Conservation (phyloP, 1,140 invertebrate species). For the Drosophila kurseongensis region DNA sequence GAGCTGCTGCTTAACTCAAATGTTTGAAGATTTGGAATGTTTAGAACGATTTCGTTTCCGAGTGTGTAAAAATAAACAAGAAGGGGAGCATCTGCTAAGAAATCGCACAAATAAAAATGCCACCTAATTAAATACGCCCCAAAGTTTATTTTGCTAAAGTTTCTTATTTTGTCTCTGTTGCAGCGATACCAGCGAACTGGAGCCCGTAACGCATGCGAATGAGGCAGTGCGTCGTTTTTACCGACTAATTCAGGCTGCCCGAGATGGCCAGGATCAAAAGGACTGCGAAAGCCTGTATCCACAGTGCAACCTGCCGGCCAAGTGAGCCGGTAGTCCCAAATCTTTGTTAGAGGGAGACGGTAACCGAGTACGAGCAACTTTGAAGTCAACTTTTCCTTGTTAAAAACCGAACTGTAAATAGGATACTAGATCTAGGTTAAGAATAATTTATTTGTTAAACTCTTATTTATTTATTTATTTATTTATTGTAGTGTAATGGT, state of each 20-base stretch:
- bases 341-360: slow-evolving; percentile 2
- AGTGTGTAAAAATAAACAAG: neutral
- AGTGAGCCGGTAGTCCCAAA: slow-evolving; percentile 36
- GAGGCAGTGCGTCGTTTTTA: slow-evolving; percentile 91
- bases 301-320: slow-evolving; percentile 85
- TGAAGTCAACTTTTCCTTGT: slow-evolving; percentile 74
- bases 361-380: slow-evolving; percentile 38
- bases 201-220: slow-evolving; percentile 87
- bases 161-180: slow-evolving; percentile 47
- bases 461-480: slow-evolving; percentile 73
- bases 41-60: neutral
- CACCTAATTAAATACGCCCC: slow-evolving; percentile 62
- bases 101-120: slow-evolving; percentile 7
- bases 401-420: slow-evolving; percentile 76
- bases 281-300: slow-evolving; percentile 90
- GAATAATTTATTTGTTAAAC: slow-evolving; percentile 68
- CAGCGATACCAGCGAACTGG: slow-evolving; percentile 87
- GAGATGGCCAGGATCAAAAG: slow-evolving; percentile 92
- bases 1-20: too few species aligned
- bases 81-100: slow-evolving; percentile 34
- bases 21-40: too few species aligned
- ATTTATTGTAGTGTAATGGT: slow-evolving; percentile 52
- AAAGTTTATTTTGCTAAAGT: slow-evolving; percentile 39
- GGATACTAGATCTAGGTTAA: slow-evolving; percentile 41
- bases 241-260: slow-evolving; percentile 91